These are phyloP conservation scores for Lates calcarifer DNA, from an alignment of 2,113 vertebrate genomes.

Conservation along the genomic window DNA sequence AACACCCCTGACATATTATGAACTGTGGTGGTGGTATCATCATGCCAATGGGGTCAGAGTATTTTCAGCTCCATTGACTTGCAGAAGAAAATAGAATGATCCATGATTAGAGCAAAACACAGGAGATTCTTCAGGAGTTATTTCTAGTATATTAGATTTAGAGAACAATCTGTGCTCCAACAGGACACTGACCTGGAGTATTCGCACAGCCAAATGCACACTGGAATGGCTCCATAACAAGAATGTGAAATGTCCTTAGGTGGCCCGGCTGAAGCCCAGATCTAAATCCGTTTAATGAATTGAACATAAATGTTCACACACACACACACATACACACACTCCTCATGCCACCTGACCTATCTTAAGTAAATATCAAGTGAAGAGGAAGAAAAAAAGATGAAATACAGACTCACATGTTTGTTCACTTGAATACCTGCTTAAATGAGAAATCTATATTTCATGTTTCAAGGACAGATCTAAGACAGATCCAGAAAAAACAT, in stretches of 20 bases:
- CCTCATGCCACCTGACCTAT: neutral
- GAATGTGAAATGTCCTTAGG: slow-evolving; percentile 7
- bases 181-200: neutral
- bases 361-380: neutral
- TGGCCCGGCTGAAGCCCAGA: neutral
- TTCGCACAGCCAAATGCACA: slow-evolving; percentile 5
- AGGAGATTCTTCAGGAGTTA: neutral
- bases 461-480: neutral
- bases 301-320: neutral
- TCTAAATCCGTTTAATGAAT: slow-evolving; percentile 9
- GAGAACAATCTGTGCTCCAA: neutral
- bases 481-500: neutral
- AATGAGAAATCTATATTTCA: neutral
- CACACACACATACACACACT: neutral
- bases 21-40: neutral
- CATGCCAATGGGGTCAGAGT: neutral
- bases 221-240: slow-evolving; percentile 18
- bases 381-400: neutral
- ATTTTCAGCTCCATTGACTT: neutral
- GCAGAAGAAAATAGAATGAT: slow-evolving; percentile 7
- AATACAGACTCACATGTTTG: neutral
- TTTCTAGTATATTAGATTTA: slow-evolving; percentile 10
- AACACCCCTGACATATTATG: neutral
- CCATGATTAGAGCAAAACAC: neutral
- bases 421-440: neutral